Base-by-base conservation (phyloP, 2,113 vertebrate species). In the Aegotheles bennettii region DNA sequence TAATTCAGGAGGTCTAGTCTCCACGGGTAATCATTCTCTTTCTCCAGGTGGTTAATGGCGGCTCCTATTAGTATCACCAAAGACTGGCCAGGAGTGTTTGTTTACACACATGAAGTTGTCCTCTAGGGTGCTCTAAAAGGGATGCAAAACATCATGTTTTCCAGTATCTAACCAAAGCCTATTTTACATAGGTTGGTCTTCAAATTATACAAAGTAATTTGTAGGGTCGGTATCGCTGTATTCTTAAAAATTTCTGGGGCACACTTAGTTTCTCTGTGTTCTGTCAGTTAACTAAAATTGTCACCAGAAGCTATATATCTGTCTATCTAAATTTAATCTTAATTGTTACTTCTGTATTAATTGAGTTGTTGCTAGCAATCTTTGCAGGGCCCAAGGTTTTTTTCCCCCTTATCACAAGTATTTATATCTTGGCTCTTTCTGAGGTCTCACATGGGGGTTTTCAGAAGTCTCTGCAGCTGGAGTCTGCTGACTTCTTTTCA, bases 1-100 rank as follows among this genome's bases (percentile, higher is more conserved):
- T 97, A 97, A 96, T 96, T 95, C 96, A 90, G 65, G 67, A 82
- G 67, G 65, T 93, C 87, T 94, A 67, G 71, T 90, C 78, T 87
- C 90, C 96, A 94, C 29, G 84, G 88, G 36, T 93, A 92, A 87
- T 95, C 9, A 51, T 76, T 92, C 83, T 77, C n/a, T 95, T 90
- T 83, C 91, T 91, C 87, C 87, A 90, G 91, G 92, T 94, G 87
- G 78, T 87, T 96, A 89, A 86, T 77, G 76, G 45, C 24, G 63
- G 24, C 28, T 87, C 6, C 61, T 89, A 26, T 92, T 83, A 94
- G 51, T 65, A 84, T 64, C 54, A 76, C 65, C 45, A 87, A 93
- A n/a, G 84, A 86, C 56, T 87, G 80, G 63, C 75, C 54, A 67
- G 71, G 47, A 93, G 57, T 76, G 77, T 95, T 92, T 97, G 82